Evolutionary conservation across 2,797 vertebrate genomes (phyloP), one percentile per base, ranked within the genome.

Genomic region (Falco concolor): DNA sequence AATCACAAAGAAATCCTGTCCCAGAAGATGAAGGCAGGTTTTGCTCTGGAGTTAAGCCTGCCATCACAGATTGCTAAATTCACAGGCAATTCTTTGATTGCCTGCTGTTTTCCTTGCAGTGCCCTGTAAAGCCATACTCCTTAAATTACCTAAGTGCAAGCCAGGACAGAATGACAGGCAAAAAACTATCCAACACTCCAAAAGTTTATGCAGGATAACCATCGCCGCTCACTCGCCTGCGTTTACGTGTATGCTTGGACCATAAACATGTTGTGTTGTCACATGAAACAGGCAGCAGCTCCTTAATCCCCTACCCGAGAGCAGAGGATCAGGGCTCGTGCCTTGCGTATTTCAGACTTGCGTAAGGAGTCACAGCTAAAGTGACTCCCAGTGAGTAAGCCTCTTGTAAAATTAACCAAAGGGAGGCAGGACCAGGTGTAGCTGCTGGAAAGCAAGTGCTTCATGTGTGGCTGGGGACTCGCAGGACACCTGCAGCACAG

Each of bases 401-500:
- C 14, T 19, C 30, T 14, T 3, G 24, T 9, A 40, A n/a, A 52
- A 15, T 22, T 8, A 22, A 23, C 12, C 2, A n/a, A 12, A 18
- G 13, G 28, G 18, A 38, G 42, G 52, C n/a, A 64, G 50, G 34
- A 18, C 8, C 3, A 9, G 54, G 19, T 2, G 30, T 5, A 28
- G 27, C 25, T 32, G 63, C 69, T 38, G 12, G 54, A 18, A 6
- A 30, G 40, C 8, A 1, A 23, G 36, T 5, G 4, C 7, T 3
- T 20, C 5, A 0, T 5, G 10, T 2, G 1, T 28, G 67, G 67
- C 44, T 17, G 47, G 30, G 45, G 16, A 18, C 24, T 36, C 1
- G 36, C 45, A 14, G 57, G n/a, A 21, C 45, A 8, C 42, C 42
- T 5, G 45, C 5, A 2, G 44, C 53, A 9, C 6, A 2, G 30